These are phyloP conservation scores for Rhinopomastus cyanomelas DNA, from an alignment of 2,113 vertebrate species.

Conservation along the genomic window DNA sequence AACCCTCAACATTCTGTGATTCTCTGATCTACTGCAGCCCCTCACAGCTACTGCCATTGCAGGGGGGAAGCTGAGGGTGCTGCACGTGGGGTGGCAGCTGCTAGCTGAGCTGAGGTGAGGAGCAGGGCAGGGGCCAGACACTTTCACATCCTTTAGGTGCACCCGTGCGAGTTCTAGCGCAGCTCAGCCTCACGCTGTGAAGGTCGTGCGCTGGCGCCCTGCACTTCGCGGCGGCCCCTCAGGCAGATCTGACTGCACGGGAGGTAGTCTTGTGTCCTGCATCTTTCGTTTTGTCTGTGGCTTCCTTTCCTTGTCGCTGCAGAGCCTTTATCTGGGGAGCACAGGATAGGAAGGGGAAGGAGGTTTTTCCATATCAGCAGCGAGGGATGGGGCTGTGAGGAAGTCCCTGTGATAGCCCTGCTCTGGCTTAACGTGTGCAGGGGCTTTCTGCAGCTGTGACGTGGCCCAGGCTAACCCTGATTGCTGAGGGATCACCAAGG, in stretches of 20 bases:
- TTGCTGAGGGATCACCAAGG: background rate
- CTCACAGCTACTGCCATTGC: background rate
- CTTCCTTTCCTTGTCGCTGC: background rate
- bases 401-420: background rate
- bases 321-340: background rate
- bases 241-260: background rate
- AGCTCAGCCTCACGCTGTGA: accelerated
- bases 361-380: background rate
- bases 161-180: background rate
- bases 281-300: background rate
- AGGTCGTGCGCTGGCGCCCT: background rate
- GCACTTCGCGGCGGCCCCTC: no score
- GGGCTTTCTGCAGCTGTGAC: background rate
- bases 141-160: background rate
- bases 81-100: background rate
- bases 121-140: accelerated
- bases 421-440: background rate
- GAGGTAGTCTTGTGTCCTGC: background rate
- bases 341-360: background rate
- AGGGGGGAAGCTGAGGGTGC: background rate
- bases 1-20: no score
- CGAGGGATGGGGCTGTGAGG: background rate
- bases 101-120: background rate
- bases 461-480: background rate
- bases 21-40: background rate